These are phyloP conservation scores for Apostichopus parvimensis DNA, from an alignment of 35 echinoderm and acorn worm genomes.

Conservation along the genomic window DNA sequence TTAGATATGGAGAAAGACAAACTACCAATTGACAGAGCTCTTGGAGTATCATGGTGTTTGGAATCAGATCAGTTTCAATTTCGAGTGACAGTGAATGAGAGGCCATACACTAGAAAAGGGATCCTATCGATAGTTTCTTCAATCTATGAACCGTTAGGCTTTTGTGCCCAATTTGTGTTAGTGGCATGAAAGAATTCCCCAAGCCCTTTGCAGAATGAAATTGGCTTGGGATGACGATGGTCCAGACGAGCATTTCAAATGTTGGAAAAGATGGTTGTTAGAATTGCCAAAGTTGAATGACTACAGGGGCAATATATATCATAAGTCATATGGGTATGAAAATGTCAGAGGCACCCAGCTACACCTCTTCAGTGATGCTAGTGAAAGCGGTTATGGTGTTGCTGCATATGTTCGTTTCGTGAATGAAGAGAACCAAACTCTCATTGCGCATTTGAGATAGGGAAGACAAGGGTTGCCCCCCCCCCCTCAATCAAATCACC, in stretches of 20 bases:
- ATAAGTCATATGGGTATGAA: constrained; percentile 46
- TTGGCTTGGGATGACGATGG: constrained; percentile 75
- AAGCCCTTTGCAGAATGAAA: constrained; percentile 67
- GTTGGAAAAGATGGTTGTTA: constrained; percentile 63
- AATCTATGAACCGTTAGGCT: constrained; percentile 75
- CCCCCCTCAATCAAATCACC: constrained; percentile 62
- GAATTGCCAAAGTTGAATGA: constrained; percentile 67
- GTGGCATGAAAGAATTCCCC: constrained; percentile 68
- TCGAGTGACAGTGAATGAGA: constrained; percentile 40
- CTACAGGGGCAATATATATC: constrained; percentile 53
- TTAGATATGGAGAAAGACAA: constrained; percentile 50
- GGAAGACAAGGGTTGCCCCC: constrained; percentile 67
- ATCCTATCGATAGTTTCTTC: constrained; percentile 64
- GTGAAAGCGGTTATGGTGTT: constrained; percentile 61
- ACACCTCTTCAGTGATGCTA: constrained; percentile 78
- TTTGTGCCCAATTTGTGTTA: constrained; percentile 62
- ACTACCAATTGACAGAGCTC: constrained; percentile 64
- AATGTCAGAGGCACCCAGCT: constrained; percentile 37
- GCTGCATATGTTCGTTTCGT: constrained; percentile 60
- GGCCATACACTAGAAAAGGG: constrained; percentile 53
- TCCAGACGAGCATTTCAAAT: constrained; percentile 37
- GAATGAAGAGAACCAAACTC: constrained; percentile 23
- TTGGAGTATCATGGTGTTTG: constrained; percentile 62
- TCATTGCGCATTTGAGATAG: constrained; percentile 40
- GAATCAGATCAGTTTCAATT: constrained; percentile 68